phyloP scores from a whole-genome alignment of 1,140 invertebrate species.

The Ctenoplectra terminalis region DNA sequence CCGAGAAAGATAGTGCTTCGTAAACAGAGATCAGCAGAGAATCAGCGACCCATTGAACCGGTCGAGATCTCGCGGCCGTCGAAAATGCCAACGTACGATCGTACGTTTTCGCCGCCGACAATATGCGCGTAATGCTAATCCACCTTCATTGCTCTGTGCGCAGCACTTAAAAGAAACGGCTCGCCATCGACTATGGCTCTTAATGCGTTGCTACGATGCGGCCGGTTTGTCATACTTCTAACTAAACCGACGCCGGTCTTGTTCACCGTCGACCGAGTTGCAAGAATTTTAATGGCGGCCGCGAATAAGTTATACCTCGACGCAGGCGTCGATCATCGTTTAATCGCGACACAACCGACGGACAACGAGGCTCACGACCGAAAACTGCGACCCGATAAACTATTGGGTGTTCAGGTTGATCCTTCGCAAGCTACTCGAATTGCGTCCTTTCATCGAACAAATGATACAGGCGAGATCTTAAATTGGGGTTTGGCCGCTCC shows the following conservation, averaged over 20 bases:
- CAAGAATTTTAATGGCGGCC: slow-evolving; percentile 19
- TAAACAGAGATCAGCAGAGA: slow-evolving; percentile 71
- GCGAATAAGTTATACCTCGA: background rate
- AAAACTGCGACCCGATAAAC: slow-evolving; percentile 22
- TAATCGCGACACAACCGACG: background rate
- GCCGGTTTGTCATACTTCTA: slow-evolving; percentile 5
- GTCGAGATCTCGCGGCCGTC: slow-evolving; percentile 30
- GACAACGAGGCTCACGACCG: slow-evolving; percentile 3
- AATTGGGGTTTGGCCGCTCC: slow-evolving; percentile 58
- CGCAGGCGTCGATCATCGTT: slow-evolving; percentile 16
- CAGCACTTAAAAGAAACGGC: slow-evolving; percentile 48
- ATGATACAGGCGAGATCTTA: slow-evolving; percentile 27
- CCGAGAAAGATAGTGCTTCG: slow-evolving; percentile 49
- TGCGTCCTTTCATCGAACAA: slow-evolving; percentile 12
- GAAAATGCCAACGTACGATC: slow-evolving; percentile 62
- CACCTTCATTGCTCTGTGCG: slow-evolving; percentile 61
- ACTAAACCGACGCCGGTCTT: background rate
- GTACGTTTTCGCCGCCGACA: slow-evolving; percentile 61
- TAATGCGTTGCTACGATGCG: background rate
- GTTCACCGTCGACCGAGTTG: background rate
- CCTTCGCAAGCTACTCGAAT: background rate
- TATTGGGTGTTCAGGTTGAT: slow-evolving; percentile 31
- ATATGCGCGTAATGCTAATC: slow-evolving; percentile 75
- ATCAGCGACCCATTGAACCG: slow-evolving; percentile 67
- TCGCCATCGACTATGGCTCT: slow-evolving; percentile 41